Percentiles rank a stretch among this genome's conserved stretches.
Conservation (phyloP, 2,888 invertebrate species). For the Tipula lateralis region DNA sequence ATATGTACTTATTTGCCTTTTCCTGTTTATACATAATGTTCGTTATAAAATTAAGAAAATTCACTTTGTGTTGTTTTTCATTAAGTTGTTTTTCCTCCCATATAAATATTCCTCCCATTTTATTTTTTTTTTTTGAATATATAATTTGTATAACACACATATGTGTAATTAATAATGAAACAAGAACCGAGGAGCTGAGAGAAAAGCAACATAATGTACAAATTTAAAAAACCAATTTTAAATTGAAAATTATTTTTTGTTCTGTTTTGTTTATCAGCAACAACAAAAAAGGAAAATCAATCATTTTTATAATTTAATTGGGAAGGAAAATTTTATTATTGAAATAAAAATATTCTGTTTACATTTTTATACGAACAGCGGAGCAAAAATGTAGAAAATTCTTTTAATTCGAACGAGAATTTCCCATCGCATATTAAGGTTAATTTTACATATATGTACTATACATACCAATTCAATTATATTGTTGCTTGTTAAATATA, state of each 20-base stretch:
- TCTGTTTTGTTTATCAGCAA: neutral
- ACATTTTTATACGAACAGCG: neutral
- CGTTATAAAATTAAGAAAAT: neutral
- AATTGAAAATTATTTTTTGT: neutral
- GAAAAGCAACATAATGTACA: neutral
- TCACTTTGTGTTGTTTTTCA: conserved; percentile 9
- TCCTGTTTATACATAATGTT: neutral
- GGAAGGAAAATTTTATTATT: neutral
- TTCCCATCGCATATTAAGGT: neutral
- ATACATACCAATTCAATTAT: too few species aligned
- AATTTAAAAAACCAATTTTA: neutral
- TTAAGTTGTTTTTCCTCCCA: conserved; percentile 4
- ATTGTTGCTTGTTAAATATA: too few species aligned
- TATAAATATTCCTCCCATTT: neutral
- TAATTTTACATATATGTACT: neutral
- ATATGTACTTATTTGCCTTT: neutral
- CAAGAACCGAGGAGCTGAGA: neutral
- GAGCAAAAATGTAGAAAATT: neutral
- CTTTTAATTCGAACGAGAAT: neutral
- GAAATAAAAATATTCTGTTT: neutral
- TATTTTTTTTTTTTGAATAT: neutral
- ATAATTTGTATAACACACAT: neutral
- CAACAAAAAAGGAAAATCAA: neutral
- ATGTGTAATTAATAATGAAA: neutral
- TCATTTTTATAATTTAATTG: conserved; percentile 11